Percentiles rank a stretch among this genome's conserved stretches.
phyloP scores from a whole-genome alignment of 1,140 invertebrate genomes.

The Pogonomyrmex californicus region DNA sequence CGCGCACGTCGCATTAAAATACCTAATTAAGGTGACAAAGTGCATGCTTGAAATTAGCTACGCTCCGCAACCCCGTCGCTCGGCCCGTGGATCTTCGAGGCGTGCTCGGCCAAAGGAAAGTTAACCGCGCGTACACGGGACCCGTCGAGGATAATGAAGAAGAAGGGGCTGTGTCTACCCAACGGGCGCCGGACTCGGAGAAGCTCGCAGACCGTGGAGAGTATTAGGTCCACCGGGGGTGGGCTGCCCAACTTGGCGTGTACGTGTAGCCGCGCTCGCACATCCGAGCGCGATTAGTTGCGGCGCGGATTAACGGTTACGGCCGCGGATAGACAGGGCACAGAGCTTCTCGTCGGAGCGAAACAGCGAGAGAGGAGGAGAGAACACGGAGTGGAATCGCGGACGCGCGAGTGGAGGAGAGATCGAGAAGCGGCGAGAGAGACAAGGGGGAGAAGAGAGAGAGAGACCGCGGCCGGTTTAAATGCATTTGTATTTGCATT shows the following conservation, averaged over 20 bases:
- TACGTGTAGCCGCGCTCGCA: conserved; percentile 48
- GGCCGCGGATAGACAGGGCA: conserved; percentile 43
- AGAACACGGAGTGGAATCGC: background rate
- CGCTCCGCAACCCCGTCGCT: conserved; percentile 15
- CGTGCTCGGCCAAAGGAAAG: conserved; percentile 38
- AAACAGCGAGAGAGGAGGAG: background rate
- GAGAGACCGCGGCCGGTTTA: conserved; percentile 55
- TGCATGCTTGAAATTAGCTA: conserved; percentile 64
- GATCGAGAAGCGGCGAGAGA: background rate
- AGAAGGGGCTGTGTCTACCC: conserved; percentile 44
- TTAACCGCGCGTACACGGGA: conserved; percentile 42
- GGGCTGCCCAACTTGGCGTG: background rate
- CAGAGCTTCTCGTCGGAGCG: background rate
- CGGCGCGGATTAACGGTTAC: conserved; percentile 76
- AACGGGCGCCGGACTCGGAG: conserved; percentile 26
- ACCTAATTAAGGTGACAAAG: conserved; percentile 73
- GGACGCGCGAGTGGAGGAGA: background rate
- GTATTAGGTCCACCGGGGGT: conserved; percentile 32
- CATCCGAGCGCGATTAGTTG: conserved; percentile 72
- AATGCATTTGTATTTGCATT: conserved; percentile 78
- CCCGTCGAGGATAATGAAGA: conserved; percentile 69
- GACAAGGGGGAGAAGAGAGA: background rate
- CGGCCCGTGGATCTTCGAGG: conserved; percentile 17
- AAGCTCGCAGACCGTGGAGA: conserved; percentile 2
- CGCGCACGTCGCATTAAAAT: conserved; percentile 68